Conservation (phyloP, 1,140 invertebrate genomes). For the Leguminivora glycinivorella region DNA sequence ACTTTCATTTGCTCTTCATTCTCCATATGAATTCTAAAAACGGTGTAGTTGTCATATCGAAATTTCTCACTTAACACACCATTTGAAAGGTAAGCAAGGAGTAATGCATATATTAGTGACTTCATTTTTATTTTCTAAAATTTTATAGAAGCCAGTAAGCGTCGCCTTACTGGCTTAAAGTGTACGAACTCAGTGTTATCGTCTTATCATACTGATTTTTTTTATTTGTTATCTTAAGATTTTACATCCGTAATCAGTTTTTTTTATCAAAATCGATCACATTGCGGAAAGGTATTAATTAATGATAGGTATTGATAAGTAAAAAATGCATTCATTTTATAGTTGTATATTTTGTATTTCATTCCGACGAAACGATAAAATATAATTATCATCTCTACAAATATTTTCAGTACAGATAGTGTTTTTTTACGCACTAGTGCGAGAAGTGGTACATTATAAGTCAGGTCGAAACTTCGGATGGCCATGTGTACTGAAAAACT, state of each 20-base stretch:
- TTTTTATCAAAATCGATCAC: not conserved
- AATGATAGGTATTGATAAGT: not conserved
- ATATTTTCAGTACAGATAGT: too few relatives aligned
- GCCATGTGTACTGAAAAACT: too few relatives aligned
- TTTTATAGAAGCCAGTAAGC: not conserved
- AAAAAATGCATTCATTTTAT: too few relatives aligned
- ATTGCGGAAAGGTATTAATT: not conserved
- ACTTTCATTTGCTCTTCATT: constrained; percentile 43
- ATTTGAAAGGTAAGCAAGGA: not conserved
- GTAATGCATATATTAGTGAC: not conserved
- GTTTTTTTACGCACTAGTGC: too few relatives aligned
- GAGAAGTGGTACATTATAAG: too few relatives aligned
- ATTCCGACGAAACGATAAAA: too few relatives aligned
- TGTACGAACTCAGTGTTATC: not conserved
- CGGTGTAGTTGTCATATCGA: constrained; percentile 34
- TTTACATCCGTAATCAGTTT: not conserved
- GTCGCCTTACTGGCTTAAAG: not conserved
- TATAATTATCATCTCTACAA: too few relatives aligned
- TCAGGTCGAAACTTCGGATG: too few relatives aligned
- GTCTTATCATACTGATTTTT: not conserved
- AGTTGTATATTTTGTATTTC: too few relatives aligned
- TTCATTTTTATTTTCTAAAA: not conserved
- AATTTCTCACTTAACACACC: constrained; percentile 31
- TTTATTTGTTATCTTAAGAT: not conserved
- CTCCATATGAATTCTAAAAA: constrained; percentile 33